A percentile compares a stretch with the other conserved stretches of the same genome.
Conservation (phyloP, 1,140 invertebrate genomes). For the Pogonus chalceus region DNA sequence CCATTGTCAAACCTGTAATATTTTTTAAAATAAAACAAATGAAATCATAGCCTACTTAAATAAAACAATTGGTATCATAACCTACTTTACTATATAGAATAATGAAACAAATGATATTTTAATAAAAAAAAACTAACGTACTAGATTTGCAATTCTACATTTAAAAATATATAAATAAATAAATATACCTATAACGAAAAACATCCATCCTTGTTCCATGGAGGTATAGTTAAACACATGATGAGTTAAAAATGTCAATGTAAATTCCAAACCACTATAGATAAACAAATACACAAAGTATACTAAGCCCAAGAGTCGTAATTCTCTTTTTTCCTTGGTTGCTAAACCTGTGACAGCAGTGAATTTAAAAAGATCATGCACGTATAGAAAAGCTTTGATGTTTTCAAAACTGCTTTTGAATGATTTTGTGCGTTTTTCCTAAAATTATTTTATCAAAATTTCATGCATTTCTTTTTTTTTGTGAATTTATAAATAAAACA, state of each 20-base stretch:
- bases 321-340: constrained; percentile 44
- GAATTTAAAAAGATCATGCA: constrained; percentile 48
- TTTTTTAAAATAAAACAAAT: constrained; percentile 3
- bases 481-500: neutral
- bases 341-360: constrained; percentile 49
- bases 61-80: too few relatives aligned
- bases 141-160: too few relatives aligned
- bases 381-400: constrained; percentile 56
- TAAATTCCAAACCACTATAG: constrained; percentile 96
- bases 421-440: constrained; percentile 58
- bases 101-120: too few relatives aligned
- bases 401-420: constrained; percentile 51
- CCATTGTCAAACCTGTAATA: constrained; percentile 66
- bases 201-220: constrained; percentile 97
- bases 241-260: constrained; percentile 93
- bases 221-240: constrained; percentile 83
- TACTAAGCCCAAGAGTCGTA: constrained; percentile 68
- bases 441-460: constrained; percentile 29
- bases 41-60: too few relatives aligned
- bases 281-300: constrained; percentile 96
- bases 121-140: neutral
- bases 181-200: constrained; percentile 82
- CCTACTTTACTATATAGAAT: too few relatives aligned
- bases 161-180: too few relatives aligned
- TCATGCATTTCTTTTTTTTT: too few relatives aligned